These are phyloP conservation scores for Melanchra persicariae DNA, from an alignment of 2,888 invertebrate species.

Conservation along the genomic window DNA sequence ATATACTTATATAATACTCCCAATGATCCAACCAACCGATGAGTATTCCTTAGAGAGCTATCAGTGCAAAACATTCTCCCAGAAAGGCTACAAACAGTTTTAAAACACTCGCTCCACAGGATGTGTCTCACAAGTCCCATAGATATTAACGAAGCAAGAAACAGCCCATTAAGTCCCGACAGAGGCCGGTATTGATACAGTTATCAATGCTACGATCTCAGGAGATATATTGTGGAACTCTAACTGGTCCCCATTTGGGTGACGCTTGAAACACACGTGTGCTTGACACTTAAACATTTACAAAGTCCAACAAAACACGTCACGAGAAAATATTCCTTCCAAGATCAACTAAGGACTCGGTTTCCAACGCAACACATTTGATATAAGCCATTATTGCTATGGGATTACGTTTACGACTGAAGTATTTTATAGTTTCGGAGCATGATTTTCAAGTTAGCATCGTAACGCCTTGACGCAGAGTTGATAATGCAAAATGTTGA, in stretches of 20 bases:
- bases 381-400: constrained; percentile 76
- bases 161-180: constrained; percentile 74
- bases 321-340: constrained; percentile 68
- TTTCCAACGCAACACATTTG: constrained; percentile 58
- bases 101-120: constrained; percentile 56
- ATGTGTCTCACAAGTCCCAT: constrained; percentile 62
- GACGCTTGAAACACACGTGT: constrained; percentile 88
- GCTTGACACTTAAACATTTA: constrained; percentile 80
- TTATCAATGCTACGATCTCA: constrained; percentile 85
- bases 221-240: constrained; percentile 80
- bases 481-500: constrained; percentile 52
- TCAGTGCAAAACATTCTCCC: constrained; percentile 12
- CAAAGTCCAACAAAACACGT: constrained; percentile 62
- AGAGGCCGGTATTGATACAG: constrained; percentile 78
- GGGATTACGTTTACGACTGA: constrained; percentile 72
- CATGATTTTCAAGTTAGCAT: constrained; percentile 57
- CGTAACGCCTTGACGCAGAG: constrained; percentile 67
- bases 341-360: constrained; percentile 46
- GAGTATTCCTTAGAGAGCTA: constrained; percentile 1
- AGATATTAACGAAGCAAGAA: constrained; percentile 71
- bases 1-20: too few species aligned
- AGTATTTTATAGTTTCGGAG: constrained; percentile 76
- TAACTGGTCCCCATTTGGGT: constrained; percentile 87
- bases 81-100: constrained; percentile 45
- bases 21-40: background rate